Conservation (phyloP, 2,888 invertebrate genomes). For the Drymonia ruficornis region DNA sequence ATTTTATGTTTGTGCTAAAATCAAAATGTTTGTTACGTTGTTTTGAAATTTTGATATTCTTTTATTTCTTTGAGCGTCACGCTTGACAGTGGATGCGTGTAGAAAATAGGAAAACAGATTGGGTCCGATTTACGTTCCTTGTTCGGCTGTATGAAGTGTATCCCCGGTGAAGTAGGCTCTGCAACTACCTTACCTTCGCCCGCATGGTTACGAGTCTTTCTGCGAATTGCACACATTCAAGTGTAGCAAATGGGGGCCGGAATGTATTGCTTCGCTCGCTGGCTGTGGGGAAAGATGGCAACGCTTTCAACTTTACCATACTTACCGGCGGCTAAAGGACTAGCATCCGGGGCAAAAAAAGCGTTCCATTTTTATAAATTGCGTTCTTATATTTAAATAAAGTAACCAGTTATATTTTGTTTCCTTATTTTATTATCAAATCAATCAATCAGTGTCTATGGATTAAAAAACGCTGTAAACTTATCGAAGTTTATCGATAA, state of each 20-base stretch:
- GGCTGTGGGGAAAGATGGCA: conserved; percentile 33
- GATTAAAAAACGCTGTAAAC: neutral
- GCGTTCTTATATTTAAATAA: no score
- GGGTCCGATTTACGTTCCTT: conserved; percentile 53
- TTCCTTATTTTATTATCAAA: neutral
- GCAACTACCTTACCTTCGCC: conserved; percentile 28
- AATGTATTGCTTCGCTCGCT: conserved; percentile 45
- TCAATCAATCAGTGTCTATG: no score
- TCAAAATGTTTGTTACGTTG: no score
- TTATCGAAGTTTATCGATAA: neutral
- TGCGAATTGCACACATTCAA: conserved; percentile 53
- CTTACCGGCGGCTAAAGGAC: neutral
- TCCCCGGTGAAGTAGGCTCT: conserved; percentile 31
- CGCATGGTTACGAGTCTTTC: conserved; percentile 41
- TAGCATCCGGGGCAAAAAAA: neutral
- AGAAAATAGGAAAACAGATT: conserved; percentile 45
- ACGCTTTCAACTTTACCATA: conserved; percentile 1
- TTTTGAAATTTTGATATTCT: neutral
- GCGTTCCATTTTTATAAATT: neutral
- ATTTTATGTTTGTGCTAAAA: no score
- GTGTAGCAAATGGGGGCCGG: conserved; percentile 44
- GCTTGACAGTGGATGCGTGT: neutral
- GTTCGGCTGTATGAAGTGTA: conserved; percentile 42
- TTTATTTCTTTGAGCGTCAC: neutral
- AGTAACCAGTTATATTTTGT: neutral